These are phyloP conservation scores for Pseudoatta argentina DNA, from an alignment of 1,140 invertebrate species.

Conservation along the genomic window DNA sequence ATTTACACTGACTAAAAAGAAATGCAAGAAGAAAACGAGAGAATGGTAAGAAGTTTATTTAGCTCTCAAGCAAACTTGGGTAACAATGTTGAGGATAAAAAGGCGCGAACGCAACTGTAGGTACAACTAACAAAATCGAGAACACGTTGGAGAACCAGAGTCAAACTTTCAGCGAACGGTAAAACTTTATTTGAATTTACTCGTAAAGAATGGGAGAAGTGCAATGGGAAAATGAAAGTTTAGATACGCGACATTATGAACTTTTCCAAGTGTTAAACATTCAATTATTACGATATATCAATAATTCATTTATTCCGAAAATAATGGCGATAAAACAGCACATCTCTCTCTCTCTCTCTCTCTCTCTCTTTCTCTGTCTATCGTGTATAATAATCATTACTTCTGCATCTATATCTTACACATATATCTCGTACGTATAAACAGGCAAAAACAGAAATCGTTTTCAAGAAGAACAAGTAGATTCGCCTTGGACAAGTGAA, in stretches of 20 bases:
- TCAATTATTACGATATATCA: constrained; percentile 7
- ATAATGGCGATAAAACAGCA: neutral
- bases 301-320: constrained; percentile 1
- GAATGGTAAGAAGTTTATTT: constrained; percentile 55
- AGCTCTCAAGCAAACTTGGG: constrained; percentile 41
- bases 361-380: neutral
- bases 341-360: neutral
- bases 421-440: neutral
- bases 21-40: neutral
- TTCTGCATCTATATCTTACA: neutral
- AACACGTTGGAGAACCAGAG: constrained; percentile 21
- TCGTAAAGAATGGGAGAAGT: neutral
- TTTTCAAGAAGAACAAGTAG: constrained; percentile 4
- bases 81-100: constrained; percentile 62
- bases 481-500: neutral
- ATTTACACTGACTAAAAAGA: constrained; percentile 18
- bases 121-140: constrained; percentile 34
- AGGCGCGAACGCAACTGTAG: constrained; percentile 35
- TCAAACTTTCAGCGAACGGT: constrained; percentile 41
- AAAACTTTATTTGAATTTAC: constrained; percentile 47
- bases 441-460: neutral
- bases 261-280: constrained; percentile 42
- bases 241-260: constrained; percentile 20
- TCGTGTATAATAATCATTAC: neutral
- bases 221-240: constrained; percentile 41